phyloP scores from a whole-genome alignment of 1,140 invertebrate genomes.

The Cepaea nemoralis region DNA sequence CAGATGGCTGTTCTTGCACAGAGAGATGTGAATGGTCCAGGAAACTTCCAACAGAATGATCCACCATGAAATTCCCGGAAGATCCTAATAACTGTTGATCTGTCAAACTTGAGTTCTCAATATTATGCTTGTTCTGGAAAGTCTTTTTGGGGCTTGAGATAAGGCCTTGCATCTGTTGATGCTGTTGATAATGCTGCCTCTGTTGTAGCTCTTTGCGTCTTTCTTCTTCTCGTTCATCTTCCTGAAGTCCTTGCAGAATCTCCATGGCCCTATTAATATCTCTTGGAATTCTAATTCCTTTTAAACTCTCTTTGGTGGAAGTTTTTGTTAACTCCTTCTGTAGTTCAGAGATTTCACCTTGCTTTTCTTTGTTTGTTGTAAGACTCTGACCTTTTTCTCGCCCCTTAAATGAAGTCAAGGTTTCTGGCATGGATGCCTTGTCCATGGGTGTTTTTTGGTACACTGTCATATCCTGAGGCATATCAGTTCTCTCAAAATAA shows the following conservation, averaged over 20 bases:
- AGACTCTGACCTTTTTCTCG: slow-evolving; percentile 13
- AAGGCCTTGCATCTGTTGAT: slow-evolving; percentile 7
- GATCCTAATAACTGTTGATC: slow-evolving; percentile 19
- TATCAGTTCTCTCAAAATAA: slow-evolving; percentile 29
- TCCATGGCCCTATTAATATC: slow-evolving; percentile 39
- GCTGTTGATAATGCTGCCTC: slow-evolving; percentile 26
- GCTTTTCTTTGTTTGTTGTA: not conserved
- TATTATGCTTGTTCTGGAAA: slow-evolving; percentile 34
- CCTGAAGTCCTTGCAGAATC: slow-evolving; percentile 36
- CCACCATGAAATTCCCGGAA: slow-evolving; percentile 26
- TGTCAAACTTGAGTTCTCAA: slow-evolving; percentile 13
- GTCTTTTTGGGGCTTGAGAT: slow-evolving; percentile 38
- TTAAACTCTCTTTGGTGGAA: slow-evolving; percentile 37
- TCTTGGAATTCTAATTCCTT: slow-evolving; percentile 35
- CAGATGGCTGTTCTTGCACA: not conserved
- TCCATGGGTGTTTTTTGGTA: slow-evolving; percentile 29
- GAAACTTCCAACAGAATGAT: slow-evolving; percentile 24
- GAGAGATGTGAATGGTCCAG: slow-evolving; percentile 20
- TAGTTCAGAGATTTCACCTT: slow-evolving; percentile 33
- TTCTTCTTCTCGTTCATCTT: slow-evolving; percentile 35
- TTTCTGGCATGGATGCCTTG: slow-evolving; percentile 5
- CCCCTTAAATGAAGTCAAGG: not conserved
- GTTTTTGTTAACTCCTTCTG: slow-evolving; percentile 40
- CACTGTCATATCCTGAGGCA: slow-evolving; percentile 40
- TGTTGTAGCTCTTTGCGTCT: slow-evolving; percentile 23